Evolutionary conservation across 2,888 invertebrate genomes (phyloP), one percentile per base, ranked within the genome.

Genomic region (Platypus cylindrus): DNA sequence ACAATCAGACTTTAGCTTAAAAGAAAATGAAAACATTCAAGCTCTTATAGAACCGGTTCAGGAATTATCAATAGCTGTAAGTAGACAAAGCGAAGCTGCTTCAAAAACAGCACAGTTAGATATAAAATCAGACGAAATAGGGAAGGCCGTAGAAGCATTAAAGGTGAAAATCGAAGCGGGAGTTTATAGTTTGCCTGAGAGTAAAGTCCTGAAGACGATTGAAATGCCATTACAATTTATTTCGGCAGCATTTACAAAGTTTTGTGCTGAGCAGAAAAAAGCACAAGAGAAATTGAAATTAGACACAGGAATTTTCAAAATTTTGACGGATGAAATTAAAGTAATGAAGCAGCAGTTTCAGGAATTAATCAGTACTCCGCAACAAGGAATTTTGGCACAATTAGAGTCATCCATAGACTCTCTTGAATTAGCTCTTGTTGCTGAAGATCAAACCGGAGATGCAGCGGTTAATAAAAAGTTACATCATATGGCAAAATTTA

Each of bases 341-440:
- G 8, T 38, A 12, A 20, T 48, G 9, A 33, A 37, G 18, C 20
- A 30, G 9, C 37, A 42, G 29, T 34, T 18, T 22, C 23, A 38
- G 24, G 35, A 40, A n/a, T n/a, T 44, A 3, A 3, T 23, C 3
- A 9, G 37, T 11, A 18, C 24, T 13, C 38, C 50, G 2, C 47
- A 50, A 37, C 40, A 49, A 36, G 53, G 47, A 5, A 24, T 52
- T 18, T 11, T 48, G 15, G 42, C 44, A 13, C 27, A 51, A 25
- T 17, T 42, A 13, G 45, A 48, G 26, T 24, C 24, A 12, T 24
- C 32, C 17, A 5, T 23, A 25, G 17, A 17, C 3, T 9, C n/a
- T n/a, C n/a, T n/a, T n/a, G n/a, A n/a, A n/a, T n/a, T n/a, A n/a
- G n/a, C n/a, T n/a, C n/a, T n/a, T n/a, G n/a, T n/a, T n/a, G n/a